These are phyloP conservation scores for Cerastis leucographa DNA, from an alignment of 2,888 invertebrate genomes.

Conservation along the genomic window DNA sequence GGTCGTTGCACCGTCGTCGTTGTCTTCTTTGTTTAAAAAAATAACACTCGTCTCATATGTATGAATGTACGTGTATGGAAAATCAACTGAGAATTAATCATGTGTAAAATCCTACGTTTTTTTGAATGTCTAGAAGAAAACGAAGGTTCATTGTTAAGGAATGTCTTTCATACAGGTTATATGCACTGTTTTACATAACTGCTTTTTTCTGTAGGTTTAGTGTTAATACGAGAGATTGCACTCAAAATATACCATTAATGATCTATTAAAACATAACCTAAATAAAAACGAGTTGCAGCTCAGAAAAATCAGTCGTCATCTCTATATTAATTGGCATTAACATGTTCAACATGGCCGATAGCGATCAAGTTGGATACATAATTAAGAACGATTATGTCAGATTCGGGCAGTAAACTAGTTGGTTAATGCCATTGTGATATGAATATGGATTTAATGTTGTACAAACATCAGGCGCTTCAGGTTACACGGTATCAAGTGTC, in stretches of 20 bases:
- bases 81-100: conserved; percentile 79
- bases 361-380: conserved; percentile 63
- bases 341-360: conserved; percentile 49
- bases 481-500: conserved; percentile 80
- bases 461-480: conserved; percentile 73
- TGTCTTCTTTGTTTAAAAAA: conserved; percentile 86
- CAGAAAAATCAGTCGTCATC: conserved; percentile 46
- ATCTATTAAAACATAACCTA: conserved; percentile 48
- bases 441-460: conserved; percentile 78
- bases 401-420: conserved; percentile 69
- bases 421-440: conserved; percentile 76
- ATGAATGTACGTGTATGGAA: conserved; percentile 82
- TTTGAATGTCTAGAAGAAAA: conserved; percentile 66
- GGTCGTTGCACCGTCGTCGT: conserved; percentile 82
- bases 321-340: conserved; percentile 51
- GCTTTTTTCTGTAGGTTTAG: conserved; percentile 3
- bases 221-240: conserved; percentile 1
- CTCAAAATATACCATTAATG: conserved; percentile 12
- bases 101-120: conserved; percentile 75
- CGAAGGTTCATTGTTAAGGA: conserved; percentile 50
- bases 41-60: conserved; percentile 80
- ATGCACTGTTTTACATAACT: conserved; percentile 22
- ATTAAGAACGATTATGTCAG: conserved; percentile 73
- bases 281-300: conserved; percentile 47
- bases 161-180: conserved; percentile 37